Evolutionary conservation across 2,888 invertebrate genomes (phyloP), one percentile per base, ranked within the genome.

Genomic region (Hedya salicella): DNA sequence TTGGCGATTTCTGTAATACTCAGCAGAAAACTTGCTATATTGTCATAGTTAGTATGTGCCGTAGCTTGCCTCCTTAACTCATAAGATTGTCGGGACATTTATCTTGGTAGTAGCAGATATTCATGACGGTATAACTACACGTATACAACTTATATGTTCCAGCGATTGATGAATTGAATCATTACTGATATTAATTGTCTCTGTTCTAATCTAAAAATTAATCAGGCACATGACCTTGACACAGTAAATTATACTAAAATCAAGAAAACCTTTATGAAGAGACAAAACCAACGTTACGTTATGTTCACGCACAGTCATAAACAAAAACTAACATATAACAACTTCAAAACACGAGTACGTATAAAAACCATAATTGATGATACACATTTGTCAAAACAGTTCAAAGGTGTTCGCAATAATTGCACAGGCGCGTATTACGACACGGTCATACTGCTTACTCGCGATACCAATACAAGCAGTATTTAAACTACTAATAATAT

Each of bases 301-400:
- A 57, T 46, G 17, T 32, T 25, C 9, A n/a, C 14, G 13, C 30
- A n/a, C n/a, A 3, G 40, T 25, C 0, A 54, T 16, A 46, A 44
- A 44, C 30, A 46, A 57, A 57, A n/a, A 13, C 19, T 21, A 14
- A 14, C 14, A 17, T 8, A n/a, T n/a, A 19, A n/a, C n/a, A 40
- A 11, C 56, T 44, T 17, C 32, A 32, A 32, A 44, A 57, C 44
- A 44, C 30, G 9, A 25, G 16, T 30, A n/a, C 46, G 44, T 9
- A 36, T 44, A 46, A 46, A 62, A 53, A 62, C 36, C 42, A 50
- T 59, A 57, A 65, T 59, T 65, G 59, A 65, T 65, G 64, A 59
- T 65, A 25, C 39, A 59, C 59, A 66, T 66, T 60, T 66, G 65
- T 60, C 65, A 66, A 40, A 60, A 66, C 65, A 48, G 60, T 66